Evolutionary conservation across 2,888 invertebrate genomes (phyloP), one percentile per base, ranked within the genome.

Genomic region (Trissonchulus sp.): DNA sequence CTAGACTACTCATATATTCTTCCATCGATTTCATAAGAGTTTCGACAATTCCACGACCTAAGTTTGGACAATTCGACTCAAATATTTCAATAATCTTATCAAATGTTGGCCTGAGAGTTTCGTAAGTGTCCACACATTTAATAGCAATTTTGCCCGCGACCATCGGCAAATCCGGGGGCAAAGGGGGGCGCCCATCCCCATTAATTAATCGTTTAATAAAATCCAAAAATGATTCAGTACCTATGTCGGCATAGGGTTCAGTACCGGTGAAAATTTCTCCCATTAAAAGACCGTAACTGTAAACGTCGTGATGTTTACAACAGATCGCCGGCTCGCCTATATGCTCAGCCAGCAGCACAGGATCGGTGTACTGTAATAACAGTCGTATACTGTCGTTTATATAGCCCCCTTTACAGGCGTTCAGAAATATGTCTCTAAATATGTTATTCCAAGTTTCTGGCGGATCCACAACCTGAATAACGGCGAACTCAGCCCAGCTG

Each of bases 1-100:
- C 71, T n/a, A 69, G n/a, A 69, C 37, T 69, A 8, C 33, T 37
- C 71, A 69, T 69, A 35, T 69, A 69, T 36, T 69, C 71, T 69
- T 69, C 71, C 71, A 69, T 69, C 35, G 35, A 35, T 31, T n/a
- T n/a, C 71, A 69, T 69, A 8, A 69, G 37, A 3, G 71, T 69
- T 28, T 37, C 37, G 2, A 69, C 71, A 36, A 69, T 69, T 36
- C 71, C 71, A 35, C 48, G 48, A 48, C 48, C 48, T 23, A 48
- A 48, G 8, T 48, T 48, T 23, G 48, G 23, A 8, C 48, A 48
- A 23, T 23, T 23, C 48, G 48, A 8, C 48, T 48, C 48, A 8
- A 48, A 48, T 15, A 23, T 48, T 48, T 48, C 48, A 48, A 48
- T 48, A 48, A 48, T 48, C 48, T 48, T 48, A 23, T 8, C 48